phyloP scores from a whole-genome alignment of 2,113 vertebrate species.

The Acrocephalus kingi region DNA sequence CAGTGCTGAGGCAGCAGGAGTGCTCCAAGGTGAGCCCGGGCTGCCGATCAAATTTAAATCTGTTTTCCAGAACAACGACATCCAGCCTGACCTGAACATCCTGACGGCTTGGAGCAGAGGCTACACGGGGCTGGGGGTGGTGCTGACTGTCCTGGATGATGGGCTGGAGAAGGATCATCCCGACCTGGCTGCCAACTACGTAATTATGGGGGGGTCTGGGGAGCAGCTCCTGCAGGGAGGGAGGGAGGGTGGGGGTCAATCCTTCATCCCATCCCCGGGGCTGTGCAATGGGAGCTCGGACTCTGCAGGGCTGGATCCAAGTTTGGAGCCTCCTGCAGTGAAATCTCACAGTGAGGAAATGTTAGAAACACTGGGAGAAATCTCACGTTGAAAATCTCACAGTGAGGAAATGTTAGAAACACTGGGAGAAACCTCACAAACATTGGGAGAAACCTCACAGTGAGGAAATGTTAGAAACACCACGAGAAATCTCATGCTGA shows the following conservation, averaged over 20 bases:
- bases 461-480: too few species aligned
- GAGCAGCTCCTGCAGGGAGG: not conserved
- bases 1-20: not conserved
- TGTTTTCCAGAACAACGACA: conserved; percentile 77
- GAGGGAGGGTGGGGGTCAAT: not conserved
- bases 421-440: too few species aligned
- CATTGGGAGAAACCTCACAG: too few species aligned
- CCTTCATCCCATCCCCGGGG: fast-evolving
- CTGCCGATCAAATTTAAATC: not conserved
- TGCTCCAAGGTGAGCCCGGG: not conserved
- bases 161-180: conserved; percentile 96
- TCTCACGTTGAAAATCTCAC: too few species aligned
- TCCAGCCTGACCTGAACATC: conserved; percentile 88
- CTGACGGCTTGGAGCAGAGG: conserved; percentile 90
- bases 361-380: not conserved
- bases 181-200: conserved; percentile 89
- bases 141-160: conserved; percentile 92
- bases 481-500: too few species aligned
- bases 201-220: conserved; percentile 52
- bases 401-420: too few species aligned
- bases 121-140: conserved; percentile 87
- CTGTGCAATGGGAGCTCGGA: not conserved
- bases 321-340: not conserved
- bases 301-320: not conserved
- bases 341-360: not conserved